Percentiles rank a stretch among this genome's conserved stretches.
Evolutionary conservation across 1,140 invertebrate genomes (phyloP).

Genomic region (Aphelinus atriplicis): DNA sequence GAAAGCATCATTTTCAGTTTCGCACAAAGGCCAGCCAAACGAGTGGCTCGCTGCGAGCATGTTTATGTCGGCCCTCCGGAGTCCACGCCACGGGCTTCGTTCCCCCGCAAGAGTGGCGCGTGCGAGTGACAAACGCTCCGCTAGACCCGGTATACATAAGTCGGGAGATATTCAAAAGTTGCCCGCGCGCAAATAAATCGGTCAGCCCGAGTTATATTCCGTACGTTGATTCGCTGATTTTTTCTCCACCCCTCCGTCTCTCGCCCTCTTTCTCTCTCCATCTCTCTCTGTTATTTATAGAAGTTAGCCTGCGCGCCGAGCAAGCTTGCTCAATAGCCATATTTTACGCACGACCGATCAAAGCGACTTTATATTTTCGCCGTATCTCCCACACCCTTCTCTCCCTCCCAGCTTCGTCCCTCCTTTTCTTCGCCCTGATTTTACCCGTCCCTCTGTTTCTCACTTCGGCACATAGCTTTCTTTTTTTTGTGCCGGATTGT

Average conservation of each 20-base stretch:
- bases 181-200: too few species aligned
- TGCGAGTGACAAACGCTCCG: too few species aligned
- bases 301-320: background rate
- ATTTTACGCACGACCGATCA: conserved; percentile 43
- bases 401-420: conserved; percentile 5
- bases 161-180: too few species aligned
- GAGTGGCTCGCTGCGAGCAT: too few species aligned
- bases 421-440: background rate
- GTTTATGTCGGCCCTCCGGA: too few species aligned
- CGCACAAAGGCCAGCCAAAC: too few species aligned
- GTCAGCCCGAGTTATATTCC: background rate
- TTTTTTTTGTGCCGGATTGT: background rate
- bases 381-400: background rate
- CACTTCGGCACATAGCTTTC: background rate
- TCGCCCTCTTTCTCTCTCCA: background rate
- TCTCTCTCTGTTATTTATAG: conserved; percentile 32
- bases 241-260: background rate
- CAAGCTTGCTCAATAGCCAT: conserved; percentile 39
- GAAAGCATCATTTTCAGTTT: too few species aligned
- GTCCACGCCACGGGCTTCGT: too few species aligned
- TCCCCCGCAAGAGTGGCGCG: too few species aligned
- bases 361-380: conserved; percentile 31
- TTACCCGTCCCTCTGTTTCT: background rate
- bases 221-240: background rate
- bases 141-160: too few species aligned